Conservation (phyloP, 2,888 invertebrate genomes). For the Polydrusus tereticollis region DNA sequence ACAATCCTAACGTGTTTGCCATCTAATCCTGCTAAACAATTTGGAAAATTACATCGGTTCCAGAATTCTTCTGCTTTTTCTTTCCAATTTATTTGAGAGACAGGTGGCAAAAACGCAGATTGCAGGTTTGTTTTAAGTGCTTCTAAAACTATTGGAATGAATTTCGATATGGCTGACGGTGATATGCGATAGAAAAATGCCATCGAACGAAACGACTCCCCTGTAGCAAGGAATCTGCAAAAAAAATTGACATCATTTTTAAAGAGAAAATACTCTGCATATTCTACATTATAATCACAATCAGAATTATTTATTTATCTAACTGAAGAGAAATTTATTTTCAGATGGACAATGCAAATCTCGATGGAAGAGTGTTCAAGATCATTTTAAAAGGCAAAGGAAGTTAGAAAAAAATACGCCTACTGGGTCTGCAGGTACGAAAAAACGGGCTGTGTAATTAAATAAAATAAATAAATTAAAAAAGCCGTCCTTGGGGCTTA, state of each 20-base stretch:
- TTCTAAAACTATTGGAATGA: constrained; percentile 10
- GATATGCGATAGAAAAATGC: constrained; percentile 34
- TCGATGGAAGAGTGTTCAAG: neutral
- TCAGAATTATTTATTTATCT: neutral
- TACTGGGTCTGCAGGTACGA: constrained; percentile 2
- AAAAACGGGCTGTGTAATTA: too few relatives aligned
- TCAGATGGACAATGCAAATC: constrained; percentile 1
- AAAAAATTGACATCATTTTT: constrained; percentile 14
- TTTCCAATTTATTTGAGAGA: constrained; percentile 3
- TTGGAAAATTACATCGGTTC: constrained; percentile 22
- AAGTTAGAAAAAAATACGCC: neutral
- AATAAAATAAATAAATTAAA: too few relatives aligned
- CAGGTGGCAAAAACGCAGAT: too few relatives aligned
- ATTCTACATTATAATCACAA: neutral
- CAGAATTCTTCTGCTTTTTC: constrained; percentile 19
- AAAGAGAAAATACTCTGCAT: neutral
- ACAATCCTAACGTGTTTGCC: constrained; percentile 25
- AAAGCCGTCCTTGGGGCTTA: too few relatives aligned
- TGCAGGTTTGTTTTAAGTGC: too few relatives aligned
- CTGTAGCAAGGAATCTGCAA: constrained; percentile 41
- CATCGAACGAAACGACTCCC: constrained; percentile 33
- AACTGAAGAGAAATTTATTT: neutral
- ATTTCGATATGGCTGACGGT: neutral
- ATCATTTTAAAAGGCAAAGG: constrained; percentile 1
- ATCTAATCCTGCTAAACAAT: constrained; percentile 21